A percentile compares a stretch with the other conserved stretches of the same genome.
Evolutionary conservation across 2,113 vertebrate genomes (phyloP).

Genomic region (Spea bombifrons): DNA sequence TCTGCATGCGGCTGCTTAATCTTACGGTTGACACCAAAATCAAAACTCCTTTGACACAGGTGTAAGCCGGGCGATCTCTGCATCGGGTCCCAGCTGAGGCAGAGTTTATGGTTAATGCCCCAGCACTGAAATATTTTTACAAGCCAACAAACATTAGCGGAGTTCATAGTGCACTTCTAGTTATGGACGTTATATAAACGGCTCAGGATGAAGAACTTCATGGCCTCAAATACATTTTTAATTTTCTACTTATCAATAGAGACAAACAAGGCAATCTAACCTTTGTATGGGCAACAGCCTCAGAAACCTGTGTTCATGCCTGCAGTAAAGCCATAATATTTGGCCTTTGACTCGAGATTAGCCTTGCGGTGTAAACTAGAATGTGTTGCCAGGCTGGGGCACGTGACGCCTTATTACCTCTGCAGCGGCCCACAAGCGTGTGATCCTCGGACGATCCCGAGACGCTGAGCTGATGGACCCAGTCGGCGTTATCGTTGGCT

Average conservation of each 20-base stretch:
- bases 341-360: conserved; percentile 39
- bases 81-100: no score
- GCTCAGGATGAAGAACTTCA: no score
- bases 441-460: conserved; percentile 64
- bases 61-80: no score
- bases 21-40: no score
- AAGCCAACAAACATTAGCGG: background rate
- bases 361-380: background rate
- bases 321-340: conserved; percentile 26
- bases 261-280: conserved; percentile 26
- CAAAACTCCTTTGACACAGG: no score
- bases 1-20: no score
- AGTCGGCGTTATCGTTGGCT: conserved; percentile 69
- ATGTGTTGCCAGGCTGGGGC: conserved; percentile 6
- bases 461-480: conserved; percentile 65
- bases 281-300: conserved; percentile 16
- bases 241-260: background rate
- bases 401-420: conserved; percentile 61
- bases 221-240: no score
- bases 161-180: conserved; percentile 6
- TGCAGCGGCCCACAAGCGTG: conserved; percentile 72
- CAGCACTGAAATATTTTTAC: background rate
- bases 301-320: conserved; percentile 17
- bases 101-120: background rate
- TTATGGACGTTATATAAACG: no score